Conservation (phyloP, 2,113 vertebrate genomes). For the Pomatostomus ruficeps region DNA sequence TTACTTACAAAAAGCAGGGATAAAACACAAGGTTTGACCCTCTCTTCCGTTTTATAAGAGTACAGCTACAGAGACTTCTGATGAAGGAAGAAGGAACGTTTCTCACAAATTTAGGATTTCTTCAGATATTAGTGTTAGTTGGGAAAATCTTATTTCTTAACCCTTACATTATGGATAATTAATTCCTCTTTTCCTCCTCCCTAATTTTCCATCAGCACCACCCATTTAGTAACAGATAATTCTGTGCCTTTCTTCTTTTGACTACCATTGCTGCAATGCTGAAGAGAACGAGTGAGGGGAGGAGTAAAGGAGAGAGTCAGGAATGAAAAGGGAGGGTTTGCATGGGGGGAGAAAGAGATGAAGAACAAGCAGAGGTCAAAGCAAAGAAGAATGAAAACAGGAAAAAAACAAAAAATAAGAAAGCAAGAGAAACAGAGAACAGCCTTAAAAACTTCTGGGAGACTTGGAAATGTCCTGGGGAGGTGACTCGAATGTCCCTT, state of each 20-base stretch:
- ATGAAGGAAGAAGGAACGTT: not conserved
- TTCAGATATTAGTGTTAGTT: slow-evolving; percentile 22
- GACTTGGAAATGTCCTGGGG: not conserved
- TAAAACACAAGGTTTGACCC: not conserved
- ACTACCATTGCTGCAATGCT: slow-evolving; percentile 45
- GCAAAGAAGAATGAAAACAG: not conserved
- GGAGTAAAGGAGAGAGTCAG: slow-evolving; percentile 14
- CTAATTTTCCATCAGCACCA: slow-evolving; percentile 62
- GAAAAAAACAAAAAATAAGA: not conserved
- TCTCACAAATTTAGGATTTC: slow-evolving; percentile 23
- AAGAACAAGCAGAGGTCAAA: slow-evolving; percentile 67
- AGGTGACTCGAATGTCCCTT: rapidly evolving
- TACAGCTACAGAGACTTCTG: not conserved
- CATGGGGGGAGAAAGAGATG: slow-evolving; percentile 10
- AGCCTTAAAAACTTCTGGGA: not conserved
- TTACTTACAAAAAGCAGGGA: slow-evolving; percentile 9
- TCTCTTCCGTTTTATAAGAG: not conserved
- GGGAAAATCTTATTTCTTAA: slow-evolving; percentile 51
- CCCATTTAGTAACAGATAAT: slow-evolving; percentile 63
- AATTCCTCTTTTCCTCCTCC: slow-evolving; percentile 60
- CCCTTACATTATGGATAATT: slow-evolving; percentile 60
- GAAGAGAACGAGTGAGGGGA: slow-evolving; percentile 64
- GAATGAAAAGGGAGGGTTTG: slow-evolving; percentile 49
- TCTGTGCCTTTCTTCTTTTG: slow-evolving; percentile 63
- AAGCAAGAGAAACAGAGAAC: not conserved